A percentile compares a stretch with the other conserved stretches of the same genome.
Conservation (phyloP, 1,140 invertebrate species). For the Pachypeltis micranthus region DNA sequence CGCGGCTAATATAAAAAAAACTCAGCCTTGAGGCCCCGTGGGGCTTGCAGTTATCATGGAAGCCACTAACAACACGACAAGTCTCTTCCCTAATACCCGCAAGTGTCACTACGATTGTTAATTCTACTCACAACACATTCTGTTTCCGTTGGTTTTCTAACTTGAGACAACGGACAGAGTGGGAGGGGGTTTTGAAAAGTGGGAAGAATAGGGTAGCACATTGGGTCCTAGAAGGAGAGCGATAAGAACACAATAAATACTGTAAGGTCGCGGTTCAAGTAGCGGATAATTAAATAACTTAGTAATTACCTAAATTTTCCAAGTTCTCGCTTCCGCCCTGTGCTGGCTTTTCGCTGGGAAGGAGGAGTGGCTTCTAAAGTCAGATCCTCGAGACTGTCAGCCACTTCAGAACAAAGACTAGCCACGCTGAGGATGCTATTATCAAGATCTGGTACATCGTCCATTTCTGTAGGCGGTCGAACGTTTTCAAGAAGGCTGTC, state of each 20-base stretch:
- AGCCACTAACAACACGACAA: too few relatives aligned
- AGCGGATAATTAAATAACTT: background rate
- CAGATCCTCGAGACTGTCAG: slow-evolving; percentile 26
- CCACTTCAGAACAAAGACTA: slow-evolving; percentile 44
- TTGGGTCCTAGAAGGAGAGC: too few relatives aligned
- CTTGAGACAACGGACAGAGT: too few relatives aligned
- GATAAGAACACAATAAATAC: background rate
- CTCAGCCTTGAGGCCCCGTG: too few relatives aligned
- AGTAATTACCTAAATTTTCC: slow-evolving; percentile 47
- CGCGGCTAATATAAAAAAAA: too few relatives aligned
- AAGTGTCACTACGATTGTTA: too few relatives aligned
- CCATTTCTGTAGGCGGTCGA: slow-evolving; percentile 70
- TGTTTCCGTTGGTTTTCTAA: too few relatives aligned
- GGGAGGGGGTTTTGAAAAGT: too few relatives aligned
- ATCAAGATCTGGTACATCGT: slow-evolving; percentile 55
- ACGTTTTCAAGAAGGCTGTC: slow-evolving; percentile 50
- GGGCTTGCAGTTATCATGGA: too few relatives aligned
- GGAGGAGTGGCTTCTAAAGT: slow-evolving; percentile 23
- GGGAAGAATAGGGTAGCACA: too few relatives aligned
- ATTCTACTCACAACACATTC: too few relatives aligned
- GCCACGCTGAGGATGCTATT: slow-evolving; percentile 71
- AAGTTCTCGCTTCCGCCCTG: slow-evolving; percentile 58
- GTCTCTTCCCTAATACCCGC: too few relatives aligned
- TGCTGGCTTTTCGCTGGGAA: slow-evolving; percentile 40
- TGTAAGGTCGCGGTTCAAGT: background rate